phyloP scores from a whole-genome alignment of 2,888 invertebrate genomes.

The Agrotis clavis region DNA sequence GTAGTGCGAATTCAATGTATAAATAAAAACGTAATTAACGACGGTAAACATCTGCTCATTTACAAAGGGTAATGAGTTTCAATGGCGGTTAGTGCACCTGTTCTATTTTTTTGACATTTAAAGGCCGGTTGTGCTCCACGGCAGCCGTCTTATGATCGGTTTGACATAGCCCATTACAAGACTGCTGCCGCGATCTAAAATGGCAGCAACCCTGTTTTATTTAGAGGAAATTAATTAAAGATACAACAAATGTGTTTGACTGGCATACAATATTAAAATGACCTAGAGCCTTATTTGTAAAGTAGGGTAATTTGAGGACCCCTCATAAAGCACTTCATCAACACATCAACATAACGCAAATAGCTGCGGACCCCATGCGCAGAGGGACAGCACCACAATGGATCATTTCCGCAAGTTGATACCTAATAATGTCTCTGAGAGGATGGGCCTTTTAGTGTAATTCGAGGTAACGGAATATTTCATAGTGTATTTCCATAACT shows the following conservation, averaged over 20 bases:
- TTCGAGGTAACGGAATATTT: constrained; percentile 65
- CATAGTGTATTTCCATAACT: constrained; percentile 49
- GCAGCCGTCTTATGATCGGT: no score
- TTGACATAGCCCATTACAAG: constrained; percentile 35
- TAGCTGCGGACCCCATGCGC: constrained; percentile 80
- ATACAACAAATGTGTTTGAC: constrained; percentile 29
- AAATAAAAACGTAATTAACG: constrained; percentile 68
- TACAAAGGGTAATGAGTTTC: constrained; percentile 50
- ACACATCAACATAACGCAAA: constrained; percentile 81
- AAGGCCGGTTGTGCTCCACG: constrained; percentile 51
- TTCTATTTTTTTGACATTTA: constrained; percentile 70
- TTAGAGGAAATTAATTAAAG: not conserved
- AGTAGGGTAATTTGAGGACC: constrained; percentile 73
- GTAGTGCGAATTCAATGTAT: constrained; percentile 55
- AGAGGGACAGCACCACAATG: constrained; percentile 81
- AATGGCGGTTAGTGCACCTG: constrained; percentile 71
- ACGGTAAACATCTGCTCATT: constrained; percentile 73
- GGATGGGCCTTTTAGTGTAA: constrained; percentile 76
- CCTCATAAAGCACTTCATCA: constrained; percentile 82
- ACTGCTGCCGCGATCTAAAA: constrained; percentile 20
- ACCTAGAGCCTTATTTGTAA: constrained; percentile 57
- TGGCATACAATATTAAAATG: constrained; percentile 52
- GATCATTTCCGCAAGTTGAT: constrained; percentile 86
- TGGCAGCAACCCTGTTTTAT: constrained; percentile 8
- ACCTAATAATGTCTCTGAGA: constrained; percentile 78